Evolutionary conservation across 92 coral and sea anemone genomes (phyloP).

Genomic region (Umimayanthus kanabou): DNA sequence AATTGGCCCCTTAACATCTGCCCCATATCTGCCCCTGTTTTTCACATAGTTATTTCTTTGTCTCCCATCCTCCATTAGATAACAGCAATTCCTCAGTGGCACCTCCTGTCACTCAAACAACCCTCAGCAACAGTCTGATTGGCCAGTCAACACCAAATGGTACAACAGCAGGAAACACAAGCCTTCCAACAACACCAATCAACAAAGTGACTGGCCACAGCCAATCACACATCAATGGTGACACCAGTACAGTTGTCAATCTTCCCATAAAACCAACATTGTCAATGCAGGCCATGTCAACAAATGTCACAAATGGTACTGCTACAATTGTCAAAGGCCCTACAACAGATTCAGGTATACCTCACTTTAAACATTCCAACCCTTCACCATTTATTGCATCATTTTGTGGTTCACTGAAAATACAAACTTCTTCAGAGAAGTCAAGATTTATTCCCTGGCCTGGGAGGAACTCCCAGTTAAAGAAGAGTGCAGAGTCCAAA

Average conservation of each 20-base stretch:
- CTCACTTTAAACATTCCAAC: neutral
- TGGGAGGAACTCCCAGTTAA: no score
- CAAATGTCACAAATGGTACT: constrained; percentile 1
- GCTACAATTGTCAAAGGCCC: neutral
- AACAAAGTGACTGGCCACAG: neutral
- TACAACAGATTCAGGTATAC: neutral
- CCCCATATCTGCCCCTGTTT: neutral
- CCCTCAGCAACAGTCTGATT: constrained; percentile 34
- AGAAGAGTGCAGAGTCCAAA: no score
- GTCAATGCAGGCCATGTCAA: neutral
- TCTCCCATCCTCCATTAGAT: neutral
- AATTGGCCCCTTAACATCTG: neutral
- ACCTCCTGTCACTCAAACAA: constrained; percentile 10
- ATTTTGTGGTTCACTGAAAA: neutral
- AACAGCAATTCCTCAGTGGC: neutral
- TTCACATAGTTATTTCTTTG: neutral
- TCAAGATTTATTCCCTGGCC: no score
- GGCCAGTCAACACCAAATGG: constrained; percentile 1
- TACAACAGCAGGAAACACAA: neutral
- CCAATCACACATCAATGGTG: neutral
- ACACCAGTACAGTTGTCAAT: neutral
- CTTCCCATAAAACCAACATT: neutral
- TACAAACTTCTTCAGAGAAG: neutral
- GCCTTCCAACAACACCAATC: neutral
- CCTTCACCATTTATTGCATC: neutral